Base-by-base conservation (phyloP, 2,113 vertebrate species). In the Galbula dea region DNA sequence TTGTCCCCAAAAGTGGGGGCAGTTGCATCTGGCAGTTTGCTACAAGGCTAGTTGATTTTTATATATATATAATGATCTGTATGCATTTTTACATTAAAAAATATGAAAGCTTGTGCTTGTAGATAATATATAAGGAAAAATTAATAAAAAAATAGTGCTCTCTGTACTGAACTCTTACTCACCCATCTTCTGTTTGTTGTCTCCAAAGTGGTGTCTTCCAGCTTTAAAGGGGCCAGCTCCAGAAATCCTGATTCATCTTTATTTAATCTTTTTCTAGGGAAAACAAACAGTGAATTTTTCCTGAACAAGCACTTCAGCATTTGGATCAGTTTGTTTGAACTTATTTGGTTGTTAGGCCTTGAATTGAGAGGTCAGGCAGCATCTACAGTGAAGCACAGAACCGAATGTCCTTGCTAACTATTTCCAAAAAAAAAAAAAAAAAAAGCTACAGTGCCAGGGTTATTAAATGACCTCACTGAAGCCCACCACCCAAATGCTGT, bases 71-170 rank as follows among this genome's bases (percentile, higher is more conserved):
- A 82, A 95, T 85, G 93, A 95, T 92, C 89, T 95, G 94, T 96
- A 96, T 94, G 93, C 95, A 89, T 96, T 96, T 96, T 96, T 95
- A 96, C 91, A 94, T 89, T 78, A 26, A 41, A 76, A 94, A 94
- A 92, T 76, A 96, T 41, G 78, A 85, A 94, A 93, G 96, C 94
- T 94, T 92, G 87, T 95, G 91, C 93, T 85, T 92, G 91, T 94
- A 96, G 95, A 94, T 96, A 96, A 96, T 93, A 96, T 91, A 94
- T 92, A 82, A 90, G 46, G 66, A 93, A 95, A 88, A 90, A 95
- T n/a, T n/a, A 95, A 76, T 13, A 66, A 51, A 90, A 85, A 63
- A 74, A 24, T 0, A 27, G 9, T 10, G 41, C 13, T 66, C 11
- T 83, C 37, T 82, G 15, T 76, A 23, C 23, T 88, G 74, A 68